Percentiles rank a stretch among this genome's conserved stretches.
Conservation (phyloP, 2,888 invertebrate species). For the Drosophila seclusa region DNA sequence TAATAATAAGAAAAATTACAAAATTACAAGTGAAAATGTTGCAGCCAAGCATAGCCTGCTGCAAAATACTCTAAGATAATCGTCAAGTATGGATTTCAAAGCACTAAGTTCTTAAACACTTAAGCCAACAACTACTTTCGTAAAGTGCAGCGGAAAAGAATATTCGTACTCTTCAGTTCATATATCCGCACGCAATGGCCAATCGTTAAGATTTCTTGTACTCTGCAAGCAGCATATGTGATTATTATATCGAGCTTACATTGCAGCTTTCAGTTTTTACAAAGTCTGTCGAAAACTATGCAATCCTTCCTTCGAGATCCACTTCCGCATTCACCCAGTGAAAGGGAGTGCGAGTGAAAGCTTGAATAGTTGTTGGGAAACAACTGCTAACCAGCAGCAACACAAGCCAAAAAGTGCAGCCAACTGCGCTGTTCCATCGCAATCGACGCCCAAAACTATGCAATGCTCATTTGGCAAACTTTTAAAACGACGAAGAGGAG, state of each 20-base stretch:
- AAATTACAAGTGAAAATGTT: no score
- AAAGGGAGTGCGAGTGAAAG: constrained; percentile 45
- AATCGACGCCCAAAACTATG: constrained; percentile 58
- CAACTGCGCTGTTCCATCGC: constrained; percentile 52
- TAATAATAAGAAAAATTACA: not conserved
- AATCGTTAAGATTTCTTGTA: constrained; percentile 16
- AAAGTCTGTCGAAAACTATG: constrained; percentile 46
- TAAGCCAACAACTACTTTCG: not conserved
- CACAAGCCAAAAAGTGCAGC: constrained; percentile 29
- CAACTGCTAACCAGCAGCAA: constrained; percentile 14
- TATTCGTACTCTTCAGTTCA: not conserved
- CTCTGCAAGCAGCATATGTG: constrained; percentile 33
- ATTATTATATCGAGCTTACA: constrained; percentile 39
- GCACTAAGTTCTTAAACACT: not conserved
- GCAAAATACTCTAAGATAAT: not conserved
- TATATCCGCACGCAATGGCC: not conserved
- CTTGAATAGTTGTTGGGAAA: constrained; percentile 43
- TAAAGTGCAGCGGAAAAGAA: not conserved
- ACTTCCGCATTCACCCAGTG: not conserved
- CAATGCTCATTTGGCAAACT: constrained; percentile 56
- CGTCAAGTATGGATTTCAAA: not conserved
- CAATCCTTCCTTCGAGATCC: constrained; percentile 19
- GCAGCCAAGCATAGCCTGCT: no score
- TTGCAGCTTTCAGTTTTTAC: constrained; percentile 16
- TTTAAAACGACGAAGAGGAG: constrained; percentile 6